Conservation (phyloP, 2,888 invertebrate genomes). For the Hirudinaria manillensis region DNA sequence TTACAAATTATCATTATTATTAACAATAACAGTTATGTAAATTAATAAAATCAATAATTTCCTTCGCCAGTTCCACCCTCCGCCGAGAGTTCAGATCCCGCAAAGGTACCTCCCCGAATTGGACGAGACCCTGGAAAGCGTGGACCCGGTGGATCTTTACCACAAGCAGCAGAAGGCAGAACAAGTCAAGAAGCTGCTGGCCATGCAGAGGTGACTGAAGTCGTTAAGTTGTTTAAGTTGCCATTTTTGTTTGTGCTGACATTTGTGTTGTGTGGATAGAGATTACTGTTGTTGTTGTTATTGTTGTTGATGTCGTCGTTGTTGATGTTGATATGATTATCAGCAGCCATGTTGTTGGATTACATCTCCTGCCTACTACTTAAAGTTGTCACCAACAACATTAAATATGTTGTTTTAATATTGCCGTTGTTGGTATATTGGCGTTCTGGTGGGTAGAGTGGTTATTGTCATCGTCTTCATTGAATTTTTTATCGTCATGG, state of each 20-base stretch:
- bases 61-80: conserved; percentile 15
- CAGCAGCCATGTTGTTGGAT: too few species aligned
- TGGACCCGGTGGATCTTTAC: background rate
- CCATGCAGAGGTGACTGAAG: conserved; percentile 19
- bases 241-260: background rate
- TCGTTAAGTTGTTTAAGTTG: background rate
- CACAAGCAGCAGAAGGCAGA: conserved; percentile 24
- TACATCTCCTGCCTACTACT: too few species aligned
- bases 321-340: too few species aligned
- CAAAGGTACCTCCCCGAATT: conserved; percentile 23
- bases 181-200: conserved; percentile 23
- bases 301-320: background rate
- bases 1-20: too few species aligned
- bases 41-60: too few species aligned
- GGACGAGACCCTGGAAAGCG: background rate
- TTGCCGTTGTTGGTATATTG: background rate
- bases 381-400: too few species aligned
- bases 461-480: background rate
- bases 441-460: background rate
- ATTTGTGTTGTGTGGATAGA: background rate
- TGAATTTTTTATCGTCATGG: background rate
- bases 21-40: too few species aligned
- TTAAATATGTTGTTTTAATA: background rate
- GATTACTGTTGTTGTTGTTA: background rate
- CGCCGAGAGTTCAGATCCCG: conserved; percentile 22